A percentile compares a stretch with the other conserved stretches of the same genome.
Conservation (phyloP, 1,140 invertebrate species). For the Solen grandis region DNA sequence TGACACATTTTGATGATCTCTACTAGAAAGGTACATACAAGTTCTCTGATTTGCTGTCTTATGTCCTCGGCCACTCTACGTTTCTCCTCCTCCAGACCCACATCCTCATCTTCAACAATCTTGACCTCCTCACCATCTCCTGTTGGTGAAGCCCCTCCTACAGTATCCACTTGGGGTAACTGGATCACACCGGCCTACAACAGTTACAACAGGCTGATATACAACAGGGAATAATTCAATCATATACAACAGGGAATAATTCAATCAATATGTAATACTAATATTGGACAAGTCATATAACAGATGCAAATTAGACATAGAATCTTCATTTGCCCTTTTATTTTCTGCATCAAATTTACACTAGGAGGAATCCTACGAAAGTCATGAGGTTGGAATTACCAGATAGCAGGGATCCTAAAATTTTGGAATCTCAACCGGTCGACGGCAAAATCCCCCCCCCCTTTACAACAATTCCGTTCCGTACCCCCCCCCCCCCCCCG, state of each 20-base stretch:
- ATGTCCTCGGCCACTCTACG: constrained; percentile 18
- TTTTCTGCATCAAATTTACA: too few relatives aligned
- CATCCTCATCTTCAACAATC: constrained; percentile 8
- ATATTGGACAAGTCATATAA: neutral
- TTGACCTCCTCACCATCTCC: neutral
- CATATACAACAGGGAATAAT: neutral
- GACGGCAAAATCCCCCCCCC: too few relatives aligned
- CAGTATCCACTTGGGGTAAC: neutral
- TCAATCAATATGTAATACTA: neutral
- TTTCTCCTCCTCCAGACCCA: constrained; percentile 13
- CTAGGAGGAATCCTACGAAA: too few relatives aligned
- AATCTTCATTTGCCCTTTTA: too few relatives aligned
- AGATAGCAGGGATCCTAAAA: too few relatives aligned
- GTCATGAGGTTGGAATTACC: too few relatives aligned
- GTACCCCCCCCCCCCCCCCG: too few relatives aligned
- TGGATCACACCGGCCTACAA: neutral
- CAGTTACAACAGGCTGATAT: neutral
- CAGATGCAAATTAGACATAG: neutral
- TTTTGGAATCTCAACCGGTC: too few relatives aligned
- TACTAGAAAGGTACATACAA: too few relatives aligned
- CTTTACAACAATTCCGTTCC: too few relatives aligned
- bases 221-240: neutral
- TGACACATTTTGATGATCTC: too few relatives aligned
- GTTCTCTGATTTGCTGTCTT: constrained; percentile 21
- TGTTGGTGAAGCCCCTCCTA: too few relatives aligned